A percentile compares a stretch with the other conserved stretches of the same genome.
Evolutionary conservation across 2,888 invertebrate genomes (phyloP).

Genomic region (Lasius fuliginosus): DNA sequence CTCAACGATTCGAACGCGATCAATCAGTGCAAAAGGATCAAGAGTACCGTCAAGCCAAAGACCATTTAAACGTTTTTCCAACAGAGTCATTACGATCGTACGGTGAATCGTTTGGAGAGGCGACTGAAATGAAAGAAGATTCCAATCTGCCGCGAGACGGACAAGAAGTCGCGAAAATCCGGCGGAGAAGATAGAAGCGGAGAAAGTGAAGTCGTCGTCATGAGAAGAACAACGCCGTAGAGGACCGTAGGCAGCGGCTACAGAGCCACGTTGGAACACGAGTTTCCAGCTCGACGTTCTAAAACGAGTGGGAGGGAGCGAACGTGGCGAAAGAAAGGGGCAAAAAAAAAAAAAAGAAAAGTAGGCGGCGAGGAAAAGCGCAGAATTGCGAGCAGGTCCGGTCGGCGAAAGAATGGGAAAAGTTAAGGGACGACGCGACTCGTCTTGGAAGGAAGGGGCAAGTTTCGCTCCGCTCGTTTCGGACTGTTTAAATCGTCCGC

Average conservation of each 20-base stretch:
- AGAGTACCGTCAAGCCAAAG: conserved; percentile 8
- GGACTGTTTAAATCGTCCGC: conserved; percentile 71
- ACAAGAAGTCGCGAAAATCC: conserved; percentile 39
- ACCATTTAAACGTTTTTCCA: conserved; percentile 33
- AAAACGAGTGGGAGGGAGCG: conserved; percentile 56
- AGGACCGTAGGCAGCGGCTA: conserved; percentile 32
- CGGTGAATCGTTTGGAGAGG: background rate
- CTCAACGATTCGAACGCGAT: background rate
- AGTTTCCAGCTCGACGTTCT: conserved; percentile 60
- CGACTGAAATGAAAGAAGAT: conserved; percentile 34
- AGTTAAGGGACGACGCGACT: conserved; percentile 68
- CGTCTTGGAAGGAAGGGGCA: conserved; percentile 35
- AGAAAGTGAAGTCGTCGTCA: conserved; percentile 40
- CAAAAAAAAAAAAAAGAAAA: conserved; percentile 23
- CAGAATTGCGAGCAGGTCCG: conserved; percentile 57
- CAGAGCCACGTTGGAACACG: conserved; percentile 58
- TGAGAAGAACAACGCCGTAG: conserved; percentile 44
- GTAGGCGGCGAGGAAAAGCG: conserved; percentile 24
- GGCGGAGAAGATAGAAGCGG: conserved; percentile 11
- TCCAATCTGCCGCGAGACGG: conserved; percentile 6
- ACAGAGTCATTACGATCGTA: conserved; percentile 31
- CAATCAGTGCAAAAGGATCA: background rate
- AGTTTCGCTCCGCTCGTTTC: conserved; percentile 51
- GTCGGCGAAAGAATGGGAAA: conserved; percentile 68
- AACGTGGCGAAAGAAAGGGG: conserved; percentile 43